A percentile compares a stretch with the other conserved stretches of the same genome.
phyloP scores from a whole-genome alignment of 2,888 invertebrate species.

The Zelleria hepariella region DNA sequence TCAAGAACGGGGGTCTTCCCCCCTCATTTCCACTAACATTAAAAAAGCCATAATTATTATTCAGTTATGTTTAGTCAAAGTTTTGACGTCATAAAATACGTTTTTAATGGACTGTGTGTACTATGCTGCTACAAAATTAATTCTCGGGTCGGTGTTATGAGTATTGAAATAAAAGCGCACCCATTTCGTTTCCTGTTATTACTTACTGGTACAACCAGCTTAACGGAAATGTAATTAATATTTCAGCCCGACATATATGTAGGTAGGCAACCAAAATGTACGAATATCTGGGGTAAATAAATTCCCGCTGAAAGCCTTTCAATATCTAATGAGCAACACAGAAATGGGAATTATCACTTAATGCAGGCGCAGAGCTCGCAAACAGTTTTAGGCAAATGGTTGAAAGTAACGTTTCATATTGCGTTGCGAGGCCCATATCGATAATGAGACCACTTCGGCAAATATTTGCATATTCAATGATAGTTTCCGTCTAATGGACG shows the following conservation, averaged over 20 bases:
- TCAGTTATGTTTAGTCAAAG: too few relatives aligned
- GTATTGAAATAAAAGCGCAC: too few relatives aligned
- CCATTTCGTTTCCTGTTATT: too few relatives aligned
- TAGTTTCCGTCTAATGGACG: slow-evolving; percentile 39
- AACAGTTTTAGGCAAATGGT: slow-evolving; percentile 13
- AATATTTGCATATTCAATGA: slow-evolving; percentile 46
- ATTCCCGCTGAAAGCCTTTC: background rate
- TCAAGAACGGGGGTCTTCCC: too few relatives aligned
- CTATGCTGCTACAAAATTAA: too few relatives aligned
- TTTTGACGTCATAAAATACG: too few relatives aligned
- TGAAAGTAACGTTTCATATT: slow-evolving; percentile 36
- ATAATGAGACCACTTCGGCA: slow-evolving; percentile 57
- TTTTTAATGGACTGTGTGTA: too few relatives aligned
- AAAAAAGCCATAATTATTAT: too few relatives aligned
- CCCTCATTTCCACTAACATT: too few relatives aligned
- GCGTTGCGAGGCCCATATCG: slow-evolving; percentile 37
- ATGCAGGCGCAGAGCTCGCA: slow-evolving; percentile 10
- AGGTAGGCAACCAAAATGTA: background rate
- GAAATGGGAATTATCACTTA: background rate
- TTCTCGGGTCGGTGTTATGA: too few relatives aligned
- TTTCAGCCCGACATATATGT: background rate
- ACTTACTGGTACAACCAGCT: too few relatives aligned
- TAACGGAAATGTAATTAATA: background rate
- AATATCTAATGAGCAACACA: background rate
- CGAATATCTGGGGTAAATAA: background rate